Conservation (phyloP, 2,113 vertebrate species). For the Scatophagus argus region DNA sequence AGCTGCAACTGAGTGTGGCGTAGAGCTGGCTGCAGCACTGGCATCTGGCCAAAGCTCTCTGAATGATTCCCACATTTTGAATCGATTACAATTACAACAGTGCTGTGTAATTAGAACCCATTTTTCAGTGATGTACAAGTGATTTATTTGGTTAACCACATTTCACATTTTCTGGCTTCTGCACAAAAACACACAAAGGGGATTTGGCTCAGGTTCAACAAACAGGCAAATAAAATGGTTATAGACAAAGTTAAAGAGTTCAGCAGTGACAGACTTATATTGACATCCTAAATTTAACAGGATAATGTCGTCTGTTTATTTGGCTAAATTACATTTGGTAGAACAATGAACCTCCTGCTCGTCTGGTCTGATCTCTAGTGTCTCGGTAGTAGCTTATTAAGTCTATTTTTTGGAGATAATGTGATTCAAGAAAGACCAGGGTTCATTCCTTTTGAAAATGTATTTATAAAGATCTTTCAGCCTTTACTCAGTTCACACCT, state of each 20-base stretch:
- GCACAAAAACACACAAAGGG: background rate
- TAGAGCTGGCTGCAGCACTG: background rate
- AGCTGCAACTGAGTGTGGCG: background rate
- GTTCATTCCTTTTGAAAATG: background rate
- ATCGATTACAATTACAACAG: slow-evolving; percentile 11
- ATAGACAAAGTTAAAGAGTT: background rate
- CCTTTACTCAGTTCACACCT: background rate
- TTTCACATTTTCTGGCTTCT: background rate
- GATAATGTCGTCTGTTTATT: slow-evolving; percentile 11
- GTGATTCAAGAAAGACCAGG: slow-evolving; percentile 11
- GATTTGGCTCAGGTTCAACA: background rate
- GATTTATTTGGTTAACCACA: background rate
- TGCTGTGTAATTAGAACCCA: background rate
- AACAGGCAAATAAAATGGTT: background rate
- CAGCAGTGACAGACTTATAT: background rate
- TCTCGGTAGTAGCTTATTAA: slow-evolving; percentile 5
- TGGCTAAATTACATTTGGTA: slow-evolving; percentile 38
- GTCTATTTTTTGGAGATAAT: background rate
- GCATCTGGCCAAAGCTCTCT: background rate
- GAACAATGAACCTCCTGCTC: slow-evolving; percentile 14
- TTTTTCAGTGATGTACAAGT: slow-evolving; percentile 1
- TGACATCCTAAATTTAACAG: slow-evolving; percentile 5
- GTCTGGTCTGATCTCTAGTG: slow-evolving; percentile 11
- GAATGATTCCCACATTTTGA: slow-evolving; percentile 20
- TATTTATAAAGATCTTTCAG: background rate